These are phyloP conservation scores for Dallia pectoralis DNA, from an alignment of 2,797 vertebrate genomes.

Conservation along the genomic window DNA sequence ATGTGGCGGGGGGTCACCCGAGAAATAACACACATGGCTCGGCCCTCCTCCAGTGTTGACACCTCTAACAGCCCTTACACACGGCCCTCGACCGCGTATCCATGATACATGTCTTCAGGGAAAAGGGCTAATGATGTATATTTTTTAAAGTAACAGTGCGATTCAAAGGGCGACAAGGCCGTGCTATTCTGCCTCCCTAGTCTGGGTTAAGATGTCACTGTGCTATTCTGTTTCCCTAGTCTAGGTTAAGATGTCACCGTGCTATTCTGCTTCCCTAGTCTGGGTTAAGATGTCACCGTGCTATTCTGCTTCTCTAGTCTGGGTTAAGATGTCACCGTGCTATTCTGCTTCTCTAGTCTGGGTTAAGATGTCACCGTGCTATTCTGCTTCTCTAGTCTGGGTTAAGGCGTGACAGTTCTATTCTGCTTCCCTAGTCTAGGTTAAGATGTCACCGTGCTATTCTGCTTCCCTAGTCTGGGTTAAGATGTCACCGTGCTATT, in stretches of 20 bases:
- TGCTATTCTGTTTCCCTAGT: too few relatives aligned
- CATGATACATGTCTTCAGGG: background rate
- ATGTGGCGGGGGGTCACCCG: constrained; percentile 10
- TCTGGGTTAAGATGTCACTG: too few relatives aligned
- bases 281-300: too few relatives aligned
- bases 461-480: too few relatives aligned
- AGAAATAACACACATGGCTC: constrained; percentile 18
- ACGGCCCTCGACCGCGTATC: constrained; percentile 7
- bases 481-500: too few relatives aligned
- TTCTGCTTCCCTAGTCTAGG: too few relatives aligned
- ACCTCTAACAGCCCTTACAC: constrained; percentile 26
- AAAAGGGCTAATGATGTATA: constrained; percentile 10
- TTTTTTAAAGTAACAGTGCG: constrained; percentile 16
- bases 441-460: background rate
- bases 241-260: background rate
- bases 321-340: too few relatives aligned
- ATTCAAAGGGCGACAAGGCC: background rate
- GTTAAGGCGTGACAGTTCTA: too few relatives aligned
- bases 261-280: too few relatives aligned
- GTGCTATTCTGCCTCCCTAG: background rate
- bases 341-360: too few relatives aligned
- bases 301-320: too few relatives aligned
- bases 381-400: background rate
- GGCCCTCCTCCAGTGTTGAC: constrained; percentile 27
- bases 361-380: too few relatives aligned